Conservation (phyloP, 1,140 invertebrate species). For the Globodera rostochiensis region DNA sequence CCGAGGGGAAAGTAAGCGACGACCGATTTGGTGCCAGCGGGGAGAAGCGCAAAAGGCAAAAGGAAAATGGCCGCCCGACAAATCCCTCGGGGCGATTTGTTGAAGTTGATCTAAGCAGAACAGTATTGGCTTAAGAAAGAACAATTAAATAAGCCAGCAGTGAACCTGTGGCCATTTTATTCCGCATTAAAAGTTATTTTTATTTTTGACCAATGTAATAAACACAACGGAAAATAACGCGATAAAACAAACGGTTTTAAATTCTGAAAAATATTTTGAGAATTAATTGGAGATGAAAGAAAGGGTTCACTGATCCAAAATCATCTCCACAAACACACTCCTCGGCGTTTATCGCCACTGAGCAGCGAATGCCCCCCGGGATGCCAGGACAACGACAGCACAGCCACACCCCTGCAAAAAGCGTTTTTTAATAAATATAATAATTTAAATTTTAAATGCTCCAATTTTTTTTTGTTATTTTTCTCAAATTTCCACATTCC, state of each 20-base stretch:
- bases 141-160: no score
- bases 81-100: not conserved
- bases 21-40: not conserved
- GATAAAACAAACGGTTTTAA: no score
- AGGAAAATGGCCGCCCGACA: not conserved
- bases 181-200: no score
- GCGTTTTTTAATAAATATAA: no score
- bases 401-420: constrained; percentile 37
- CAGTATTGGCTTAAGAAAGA: no score
- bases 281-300: not conserved
- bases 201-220: no score
- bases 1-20: not conserved
- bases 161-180: no score
- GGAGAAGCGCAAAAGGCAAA: not conserved
- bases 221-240: no score
- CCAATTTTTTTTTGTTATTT: no score
- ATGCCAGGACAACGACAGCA: constrained; percentile 49
- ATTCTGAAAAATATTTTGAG: not conserved
- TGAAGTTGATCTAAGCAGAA: not conserved
- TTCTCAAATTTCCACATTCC: no score
- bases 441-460: no score
- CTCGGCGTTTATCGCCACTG: constrained; percentile 45
- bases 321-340: constrained; percentile 47
- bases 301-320: not conserved
- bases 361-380: constrained; percentile 38